Base-by-base conservation (phyloP, 1,140 invertebrate species). In the Megalonaias nervosa region DNA sequence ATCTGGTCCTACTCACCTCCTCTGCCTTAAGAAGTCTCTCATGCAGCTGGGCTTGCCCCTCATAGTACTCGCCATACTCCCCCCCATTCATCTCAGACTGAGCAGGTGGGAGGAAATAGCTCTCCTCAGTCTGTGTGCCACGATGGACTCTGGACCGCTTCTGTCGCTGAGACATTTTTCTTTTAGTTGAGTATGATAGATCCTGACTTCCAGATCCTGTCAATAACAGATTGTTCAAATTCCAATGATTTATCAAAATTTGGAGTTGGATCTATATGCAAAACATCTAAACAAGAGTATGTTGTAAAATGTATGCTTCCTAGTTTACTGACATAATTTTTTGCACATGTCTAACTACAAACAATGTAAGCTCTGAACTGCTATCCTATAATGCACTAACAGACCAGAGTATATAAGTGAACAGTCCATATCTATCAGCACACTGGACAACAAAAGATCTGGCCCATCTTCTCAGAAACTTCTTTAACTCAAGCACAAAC, bases 101-200 rank as follows among this genome's bases (percentile, higher is more conserved):
- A n/a, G 64, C 69, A 74, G 73, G 81, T 81, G 71, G 84, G 65
- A 75, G 84, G 74, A 81, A 81, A 81, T 79, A 84, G 70, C 68
- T 76, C 61, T 82, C 84, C 17, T 88, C 86, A 38, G 89, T 89
- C 81, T 90, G 89, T n/a, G 87, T 89, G 6, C 82, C 81, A 38
- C 85, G 85, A 67, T 85, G 85, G 14, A 82, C 75, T 11, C 83
- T 75, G 16, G 72, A 79, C 31, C 81, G 78, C 68, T 85, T 85
- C 70, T 89, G 87, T 48, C 89, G 85, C 77, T 89, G 88, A 16
- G 89, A 90, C 78, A 89, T 89, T 76, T 89, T 88, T 19, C 87
- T 82, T 80, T 89, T 89, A 64, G 83, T 77, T 31, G 85, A 81
- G 74, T 89, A 82, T n/a, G 89, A 89, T 58, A 89, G 74, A 64